phyloP scores from a whole-genome alignment of 1,140 invertebrate genomes.

The Drosophila pandora region DNA sequence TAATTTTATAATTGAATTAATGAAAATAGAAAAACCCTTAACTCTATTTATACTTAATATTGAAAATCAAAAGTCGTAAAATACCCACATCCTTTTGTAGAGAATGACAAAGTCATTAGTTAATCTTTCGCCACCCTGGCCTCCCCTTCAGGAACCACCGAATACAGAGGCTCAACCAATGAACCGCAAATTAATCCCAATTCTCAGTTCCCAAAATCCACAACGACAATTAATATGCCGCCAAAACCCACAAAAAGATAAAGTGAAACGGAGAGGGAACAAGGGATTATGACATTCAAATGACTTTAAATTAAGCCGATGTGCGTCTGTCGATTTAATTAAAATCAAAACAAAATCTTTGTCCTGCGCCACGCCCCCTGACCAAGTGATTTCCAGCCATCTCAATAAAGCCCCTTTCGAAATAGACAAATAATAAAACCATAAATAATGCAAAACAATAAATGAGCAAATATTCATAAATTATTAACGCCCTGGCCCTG shows the following conservation, averaged over 20 bases:
- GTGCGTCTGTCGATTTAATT: conserved; percentile 76
- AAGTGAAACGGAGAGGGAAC: conserved; percentile 9
- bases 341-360: conserved; percentile 80
- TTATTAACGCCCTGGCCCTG: conserved; percentile 57
- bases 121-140: background rate
- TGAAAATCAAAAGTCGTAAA: background rate
- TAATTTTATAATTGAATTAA: background rate
- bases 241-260: conserved; percentile 10
- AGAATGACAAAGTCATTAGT: conserved; percentile 42
- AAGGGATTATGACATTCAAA: conserved; percentile 60
- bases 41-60: too few species aligned
- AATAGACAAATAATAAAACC: conserved; percentile 71
- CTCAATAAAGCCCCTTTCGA: conserved; percentile 7
- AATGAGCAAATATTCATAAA: conserved; percentile 82
- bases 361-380: conserved; percentile 22
- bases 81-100: background rate
- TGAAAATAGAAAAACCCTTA: background rate
- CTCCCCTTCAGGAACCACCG: background rate
- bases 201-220: conserved; percentile 21
- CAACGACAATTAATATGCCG: conserved; percentile 48
- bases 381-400: background rate
- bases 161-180: conserved; percentile 31
- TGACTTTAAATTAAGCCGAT: conserved; percentile 75
- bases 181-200: conserved; percentile 52
- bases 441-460: conserved; percentile 81